phyloP scores from a whole-genome alignment of 2,888 invertebrate genomes.

The Melolontha melolontha region DNA sequence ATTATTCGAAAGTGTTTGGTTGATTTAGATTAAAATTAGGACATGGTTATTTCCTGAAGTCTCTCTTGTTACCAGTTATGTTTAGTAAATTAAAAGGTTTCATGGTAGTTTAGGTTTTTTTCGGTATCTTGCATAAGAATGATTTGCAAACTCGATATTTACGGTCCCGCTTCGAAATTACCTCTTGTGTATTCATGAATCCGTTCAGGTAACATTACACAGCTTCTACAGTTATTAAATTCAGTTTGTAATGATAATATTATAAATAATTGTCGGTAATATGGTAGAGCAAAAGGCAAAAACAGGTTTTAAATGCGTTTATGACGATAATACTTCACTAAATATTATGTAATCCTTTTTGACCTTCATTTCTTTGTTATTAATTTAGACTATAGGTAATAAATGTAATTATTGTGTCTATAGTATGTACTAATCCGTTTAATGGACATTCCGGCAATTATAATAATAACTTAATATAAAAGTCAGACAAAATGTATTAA shows the following conservation, averaged over 20 bases:
- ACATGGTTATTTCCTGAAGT: too few relatives aligned
- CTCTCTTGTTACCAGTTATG: too few relatives aligned
- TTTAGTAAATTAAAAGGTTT: too few relatives aligned
- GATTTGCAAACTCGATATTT: constrained; percentile 1
- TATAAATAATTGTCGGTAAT: constrained; percentile 13
- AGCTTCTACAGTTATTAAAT: constrained; percentile 4
- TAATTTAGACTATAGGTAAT: constrained; percentile 1
- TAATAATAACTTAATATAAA: too few relatives aligned
- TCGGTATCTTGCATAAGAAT: too few relatives aligned
- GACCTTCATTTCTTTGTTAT: constrained; percentile 10
- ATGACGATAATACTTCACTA: not conserved
- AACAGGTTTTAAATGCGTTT: constrained; percentile 7
- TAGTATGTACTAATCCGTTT: too few relatives aligned
- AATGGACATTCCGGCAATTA: too few relatives aligned
- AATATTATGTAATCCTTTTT: constrained; percentile 13
- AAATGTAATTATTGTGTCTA: constrained; percentile 1
- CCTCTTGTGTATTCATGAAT: not conserved
- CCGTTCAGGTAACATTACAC: constrained; percentile 1
- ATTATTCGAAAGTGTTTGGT: too few relatives aligned
- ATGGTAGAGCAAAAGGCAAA: not conserved
- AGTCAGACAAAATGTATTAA: too few relatives aligned
- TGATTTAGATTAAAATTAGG: too few relatives aligned
- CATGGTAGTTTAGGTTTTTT: too few relatives aligned
- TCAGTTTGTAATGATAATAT: constrained; percentile 16
- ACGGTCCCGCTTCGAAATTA: not conserved